Evolutionary conservation across 2,888 invertebrate genomes (phyloP), one percentile per base, ranked within the genome.

Genomic region (Aphodius sticticus): DNA sequence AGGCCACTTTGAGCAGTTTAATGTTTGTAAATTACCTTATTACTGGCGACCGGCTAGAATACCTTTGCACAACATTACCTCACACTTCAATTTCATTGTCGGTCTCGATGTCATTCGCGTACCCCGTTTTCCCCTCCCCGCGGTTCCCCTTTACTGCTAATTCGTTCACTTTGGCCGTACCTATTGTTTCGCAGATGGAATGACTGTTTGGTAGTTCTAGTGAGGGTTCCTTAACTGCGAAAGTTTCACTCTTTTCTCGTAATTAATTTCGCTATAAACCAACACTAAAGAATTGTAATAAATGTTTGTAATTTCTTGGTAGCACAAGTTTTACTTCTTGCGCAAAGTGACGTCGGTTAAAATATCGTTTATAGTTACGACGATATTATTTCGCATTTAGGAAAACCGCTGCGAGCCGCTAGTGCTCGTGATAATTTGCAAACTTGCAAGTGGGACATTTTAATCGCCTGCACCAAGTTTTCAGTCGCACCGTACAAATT

Each of bases 11-110:
- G 53, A 53, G 53, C 9, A 53, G 53, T 53, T 53, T 53, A 53
- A 53, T 53, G 53, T 53, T 53, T 53, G 53, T 53, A 53, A 53
- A 53, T 53, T 53, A 53, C 53, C 53, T 53, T 53, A 53, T 53
- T 53, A 53, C 9, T 53, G 53, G 53, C 53, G 53, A 53, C 53
- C 53, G 53, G 53, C 9, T 12, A 53, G 53, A 53, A 53, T 53
- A 53, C 53, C 53, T 53, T 53, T 53, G 53, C 53, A 53, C 53
- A 53, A 53, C 53, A 53, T 53, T 53, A 53, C 53, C 53, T 53
- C 53, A 53, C 53, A 53, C 53, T 53, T 53, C 53, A 53, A 53
- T 53, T 53, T 53, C 53, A 53, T 53, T 53, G 53, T 53, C 53
- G 53, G 53, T 53, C 53, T 53, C 53, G 12, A 53, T 53, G 53